Evolutionary conservation across 2,797 vertebrate species (phyloP), one percentile per base, ranked within the genome.

Genomic region (Oreochromis grahami): DNA sequence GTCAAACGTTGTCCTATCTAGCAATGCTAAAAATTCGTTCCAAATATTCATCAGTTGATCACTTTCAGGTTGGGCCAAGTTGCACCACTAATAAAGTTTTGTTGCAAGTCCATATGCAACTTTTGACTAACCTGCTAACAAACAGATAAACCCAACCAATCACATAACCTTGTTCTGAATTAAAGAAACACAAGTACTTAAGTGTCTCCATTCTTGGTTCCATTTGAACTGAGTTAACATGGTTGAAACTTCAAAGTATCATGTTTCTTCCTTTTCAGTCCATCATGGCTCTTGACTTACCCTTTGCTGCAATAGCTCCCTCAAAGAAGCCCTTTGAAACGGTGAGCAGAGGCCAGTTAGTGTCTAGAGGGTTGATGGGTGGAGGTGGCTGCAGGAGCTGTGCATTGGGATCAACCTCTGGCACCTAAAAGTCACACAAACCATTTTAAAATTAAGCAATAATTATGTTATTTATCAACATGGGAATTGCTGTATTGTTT

Each of bases 241-340:
- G 14, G 21, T 45, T 29, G 65, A 70, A 45, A 45, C 14, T 7
- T 45, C 3, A 10, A 17, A 45, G 9, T 48, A 5, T 45, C 29
- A 48, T 11, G 41, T 11, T 51, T 51, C 8, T 51, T 50, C 9
- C 4, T 72, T 32, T 72, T 32, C 26, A 50, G n/a, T 41, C 9
- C 21, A 41, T 43, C 1, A 6, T 24, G 26, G 6, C 7, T 53
- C 10, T 53, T 5, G 45, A 77, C 89, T 91, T 80, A 99, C 98
- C 98, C 94, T 99, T 99, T 63, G 97, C 96, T 38, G 97, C 94
- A 45, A 99, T 99, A 53, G 96, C 96, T 78, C 98, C 98, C 89
- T 99, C 98, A 2, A 99, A 99, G 96, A 99, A 99, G 68, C 98
- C 98, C 93, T 98, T 99, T 81, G 98, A 98, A 24, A 99, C 97